Percentiles rank a stretch among this genome's conserved stretches.
Evolutionary conservation across 2,888 invertebrate genomes (phyloP).

Genomic region (Ophraella communa): DNA sequence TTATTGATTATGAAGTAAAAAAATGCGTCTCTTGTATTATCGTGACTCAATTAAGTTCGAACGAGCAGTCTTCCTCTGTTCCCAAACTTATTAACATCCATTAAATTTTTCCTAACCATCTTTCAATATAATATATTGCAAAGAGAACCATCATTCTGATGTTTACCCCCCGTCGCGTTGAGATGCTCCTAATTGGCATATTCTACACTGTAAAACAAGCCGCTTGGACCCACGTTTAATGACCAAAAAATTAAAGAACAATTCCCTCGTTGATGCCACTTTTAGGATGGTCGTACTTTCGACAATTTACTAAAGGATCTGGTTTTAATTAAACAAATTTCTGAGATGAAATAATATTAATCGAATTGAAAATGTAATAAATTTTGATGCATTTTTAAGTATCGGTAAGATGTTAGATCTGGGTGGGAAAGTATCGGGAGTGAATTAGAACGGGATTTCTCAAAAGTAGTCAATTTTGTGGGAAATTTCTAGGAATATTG

Average conservation of each 20-base stretch:
- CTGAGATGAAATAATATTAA: too few species aligned
- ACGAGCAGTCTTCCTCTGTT: constrained; percentile 35
- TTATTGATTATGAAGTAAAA: constrained; percentile 4
- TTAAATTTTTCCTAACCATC: constrained; percentile 46
- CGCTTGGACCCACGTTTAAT: constrained; percentile 47
- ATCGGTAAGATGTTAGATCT: too few species aligned
- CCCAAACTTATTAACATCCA: constrained; percentile 48
- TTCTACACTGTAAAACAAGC: constrained; percentile 45
- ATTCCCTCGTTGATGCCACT: constrained; percentile 38
- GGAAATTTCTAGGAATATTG: too few species aligned
- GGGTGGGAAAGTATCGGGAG: too few species aligned
- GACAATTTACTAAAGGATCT: neutral
- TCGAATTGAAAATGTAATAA: too few species aligned
- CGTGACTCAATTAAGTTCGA: constrained; percentile 47
- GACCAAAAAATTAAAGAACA: constrained; percentile 52
- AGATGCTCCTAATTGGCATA: constrained; percentile 52
- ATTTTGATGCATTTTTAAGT: too few species aligned
- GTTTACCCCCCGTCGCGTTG: constrained; percentile 45
- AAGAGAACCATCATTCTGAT: constrained; percentile 40
- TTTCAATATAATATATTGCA: constrained; percentile 40
- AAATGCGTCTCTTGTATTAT: constrained; percentile 15
- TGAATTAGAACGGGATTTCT: too few species aligned
- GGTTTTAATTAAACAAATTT: too few species aligned
- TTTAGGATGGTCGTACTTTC: neutral
- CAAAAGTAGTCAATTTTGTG: too few species aligned